Evolutionary conservation across 1,140 invertebrate genomes (phyloP), one percentile per base, ranked within the genome.

Genomic region (Myzus persicae): DNA sequence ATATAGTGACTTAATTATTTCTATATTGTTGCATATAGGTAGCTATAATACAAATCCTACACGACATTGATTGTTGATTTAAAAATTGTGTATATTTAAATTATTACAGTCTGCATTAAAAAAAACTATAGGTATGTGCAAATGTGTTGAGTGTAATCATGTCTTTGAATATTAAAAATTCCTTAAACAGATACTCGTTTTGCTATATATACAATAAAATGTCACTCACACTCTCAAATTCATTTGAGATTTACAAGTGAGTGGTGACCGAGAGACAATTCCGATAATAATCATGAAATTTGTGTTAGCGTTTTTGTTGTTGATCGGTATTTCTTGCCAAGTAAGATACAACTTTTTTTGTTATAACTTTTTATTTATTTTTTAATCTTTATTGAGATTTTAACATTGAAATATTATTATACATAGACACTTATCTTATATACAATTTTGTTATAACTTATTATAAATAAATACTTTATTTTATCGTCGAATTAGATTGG

Each of bases 111-210:
- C 31, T n/a, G 59, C 14, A 67, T 67, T 31, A 26, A 67, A 11
- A 59, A 67, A 67, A n/a, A n/a, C n/a, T n/a, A 0, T 59, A 44
- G 42, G 42, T 44, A 11, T 67, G 31, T n/a, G 31, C 31, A 31
- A 18, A 48, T 48, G 31, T 67, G 59, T 11, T 67, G 59, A 67
- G 31, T 67, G 59, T n/a, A 67, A 67, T n/a, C 59, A 67, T 67
- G 59, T 67, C 59, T 67, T 67, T 67, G 59, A 67, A 67, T 67
- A 67, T 67, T 76, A 76, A 76, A 76, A n/a, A 76, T 20, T n/a
- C 59, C 59, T 76, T 76, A 76, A n/a, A 76, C 31, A n/a, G 59
- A n/a, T 76, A 76, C 31, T 18, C 59, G n/a, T 76, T n/a, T 76
- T n/a, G 5, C 31, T 76, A 76, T 76, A 76, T 18, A 76, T 76